Evolutionary conservation across 1,140 invertebrate species (phyloP).

Genomic region (Phthorimaea operculella): DNA sequence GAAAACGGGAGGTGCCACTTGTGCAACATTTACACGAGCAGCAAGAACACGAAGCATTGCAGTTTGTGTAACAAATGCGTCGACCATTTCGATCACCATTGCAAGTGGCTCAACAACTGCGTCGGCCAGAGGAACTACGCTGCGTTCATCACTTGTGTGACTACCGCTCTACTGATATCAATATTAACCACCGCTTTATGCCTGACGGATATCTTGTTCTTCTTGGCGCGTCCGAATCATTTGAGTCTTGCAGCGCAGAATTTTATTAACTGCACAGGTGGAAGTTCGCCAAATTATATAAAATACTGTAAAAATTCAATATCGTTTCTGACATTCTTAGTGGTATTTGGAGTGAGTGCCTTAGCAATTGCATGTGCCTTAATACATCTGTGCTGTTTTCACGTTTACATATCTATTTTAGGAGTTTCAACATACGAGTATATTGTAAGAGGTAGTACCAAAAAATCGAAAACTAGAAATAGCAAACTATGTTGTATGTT

Average conservation of each 20-base stretch:
- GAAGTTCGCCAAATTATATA: conserved; percentile 19
- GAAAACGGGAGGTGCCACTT: conserved; percentile 94
- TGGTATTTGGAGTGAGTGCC: conserved; percentile 75
- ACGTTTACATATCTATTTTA: conserved; percentile 86
- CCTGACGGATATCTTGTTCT: conserved; percentile 74
- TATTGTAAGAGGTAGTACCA: conserved; percentile 53
- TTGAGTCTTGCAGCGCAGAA: conserved; percentile 61
- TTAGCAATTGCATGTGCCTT: conserved; percentile 81
- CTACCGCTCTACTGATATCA: conserved; percentile 82
- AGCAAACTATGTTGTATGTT: conserved; percentile 15
- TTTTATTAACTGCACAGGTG: conserved; percentile 39
- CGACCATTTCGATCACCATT: conserved; percentile 92
- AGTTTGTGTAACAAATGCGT: conserved; percentile 98
- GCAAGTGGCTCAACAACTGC: conserved; percentile 98
- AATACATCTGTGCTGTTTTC: conserved; percentile 89
- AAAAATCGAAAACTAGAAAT: conserved; percentile 6
- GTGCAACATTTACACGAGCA: conserved; percentile 85
- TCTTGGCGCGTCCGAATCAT: conserved; percentile 68
- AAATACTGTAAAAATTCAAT: conserved; percentile 49
- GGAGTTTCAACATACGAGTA: conserved; percentile 93
- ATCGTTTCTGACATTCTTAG: conserved; percentile 73
- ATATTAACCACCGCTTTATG: conserved; percentile 77
- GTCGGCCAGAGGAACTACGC: conserved; percentile 91
- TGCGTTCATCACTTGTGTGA: conserved; percentile 86
- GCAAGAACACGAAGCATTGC: conserved; percentile 90